Conservation (phyloP, 2,888 invertebrate species). For the Tanypteryx hageni region DNA sequence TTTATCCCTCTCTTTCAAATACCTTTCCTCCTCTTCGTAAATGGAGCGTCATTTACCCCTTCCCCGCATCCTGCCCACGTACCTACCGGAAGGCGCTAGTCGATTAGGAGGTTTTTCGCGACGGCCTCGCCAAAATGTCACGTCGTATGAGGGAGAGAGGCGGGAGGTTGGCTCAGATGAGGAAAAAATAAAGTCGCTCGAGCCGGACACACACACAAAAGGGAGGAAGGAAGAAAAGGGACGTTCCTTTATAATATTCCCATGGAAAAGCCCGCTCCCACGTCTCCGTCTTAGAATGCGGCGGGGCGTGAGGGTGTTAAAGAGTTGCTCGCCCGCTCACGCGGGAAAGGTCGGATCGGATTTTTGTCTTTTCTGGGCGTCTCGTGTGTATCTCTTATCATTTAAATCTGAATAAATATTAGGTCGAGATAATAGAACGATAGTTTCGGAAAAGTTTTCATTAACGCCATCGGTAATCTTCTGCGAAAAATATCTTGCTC, state of each 20-base stretch:
- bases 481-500: no score
- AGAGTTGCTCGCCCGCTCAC: no score
- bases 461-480: no score
- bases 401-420: no score
- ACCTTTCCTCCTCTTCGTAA: neutral
- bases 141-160: neutral
- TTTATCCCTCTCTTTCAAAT: no score
- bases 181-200: neutral
- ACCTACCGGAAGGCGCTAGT: neutral
- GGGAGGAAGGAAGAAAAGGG: neutral
- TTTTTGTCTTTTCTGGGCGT: neutral
- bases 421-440: no score
- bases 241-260: neutral
- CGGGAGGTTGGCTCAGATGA: neutral
- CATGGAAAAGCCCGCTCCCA: neutral
- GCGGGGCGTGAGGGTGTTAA: neutral
- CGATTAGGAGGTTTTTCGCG: constrained; percentile 16
- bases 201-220: constrained; percentile 6
- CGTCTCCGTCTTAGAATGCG: neutral
- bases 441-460: no score
- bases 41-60: constrained; percentile 16
- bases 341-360: neutral
- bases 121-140: neutral
- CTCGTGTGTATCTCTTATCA: no score
- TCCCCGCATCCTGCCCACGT: neutral